phyloP scores from a whole-genome alignment of 2,888 invertebrate genomes.

The Teleiodes luculella region DNA sequence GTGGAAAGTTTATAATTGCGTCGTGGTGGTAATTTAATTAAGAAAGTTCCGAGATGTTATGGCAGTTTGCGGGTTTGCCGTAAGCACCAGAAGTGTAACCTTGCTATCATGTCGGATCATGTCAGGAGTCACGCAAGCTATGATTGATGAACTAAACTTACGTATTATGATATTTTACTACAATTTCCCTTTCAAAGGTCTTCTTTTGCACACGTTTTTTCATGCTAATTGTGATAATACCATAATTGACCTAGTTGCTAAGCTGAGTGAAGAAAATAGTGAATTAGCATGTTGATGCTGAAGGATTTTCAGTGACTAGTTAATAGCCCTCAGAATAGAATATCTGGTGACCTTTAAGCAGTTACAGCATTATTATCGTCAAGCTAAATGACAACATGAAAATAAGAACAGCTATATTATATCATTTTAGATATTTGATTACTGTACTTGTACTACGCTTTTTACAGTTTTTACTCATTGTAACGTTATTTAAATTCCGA shows the following conservation, averaged over 20 bases:
- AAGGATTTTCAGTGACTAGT: too few relatives aligned
- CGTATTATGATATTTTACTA: background rate
- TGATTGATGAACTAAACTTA: conserved; percentile 22
- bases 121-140: conserved; percentile 16
- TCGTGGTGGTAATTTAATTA: conserved; percentile 17
- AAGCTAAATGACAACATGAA: too few relatives aligned
- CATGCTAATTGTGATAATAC: background rate
- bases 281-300: background rate
- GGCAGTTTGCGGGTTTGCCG: conserved; percentile 15
- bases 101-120: background rate
- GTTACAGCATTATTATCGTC: too few relatives aligned
- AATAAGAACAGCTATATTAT: too few relatives aligned
- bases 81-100: conserved; percentile 6
- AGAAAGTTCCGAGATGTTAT: conserved; percentile 21
- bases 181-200: conserved; percentile 15
- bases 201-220: conserved; percentile 14
- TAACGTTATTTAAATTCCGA: background rate
- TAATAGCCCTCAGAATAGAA: too few relatives aligned
- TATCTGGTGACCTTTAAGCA: too few relatives aligned
- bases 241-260: conserved; percentile 8
- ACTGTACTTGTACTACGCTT: too few relatives aligned
- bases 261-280: too few relatives aligned
- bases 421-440: too few relatives aligned
- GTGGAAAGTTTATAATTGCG: conserved; percentile 22
- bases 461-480: background rate